A percentile compares a stretch with the other conserved stretches of the same genome.
phyloP scores from a whole-genome alignment of 2,113 vertebrate genomes.

The Microtus ochrogaster region DNA sequence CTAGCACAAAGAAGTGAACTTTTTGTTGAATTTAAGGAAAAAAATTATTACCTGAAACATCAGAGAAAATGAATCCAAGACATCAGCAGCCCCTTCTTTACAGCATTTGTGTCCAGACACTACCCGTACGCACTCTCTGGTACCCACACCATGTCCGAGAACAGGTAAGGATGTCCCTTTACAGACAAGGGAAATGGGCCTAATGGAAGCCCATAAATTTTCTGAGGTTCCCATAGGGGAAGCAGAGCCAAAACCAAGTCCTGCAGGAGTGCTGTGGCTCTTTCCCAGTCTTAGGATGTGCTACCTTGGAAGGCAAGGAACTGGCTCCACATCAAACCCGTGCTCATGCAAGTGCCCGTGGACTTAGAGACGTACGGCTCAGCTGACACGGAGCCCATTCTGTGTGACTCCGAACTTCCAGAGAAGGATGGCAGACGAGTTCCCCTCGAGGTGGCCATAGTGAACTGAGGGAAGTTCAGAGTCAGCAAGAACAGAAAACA shows the following conservation, averaged over 20 bases:
- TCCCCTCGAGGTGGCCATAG: neutral
- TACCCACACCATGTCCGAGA: neutral
- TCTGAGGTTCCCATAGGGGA: neutral
- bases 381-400: fast-evolving
- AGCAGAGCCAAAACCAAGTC: neutral
- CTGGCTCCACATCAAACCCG: neutral
- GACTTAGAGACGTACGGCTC: too few relatives aligned
- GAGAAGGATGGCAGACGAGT: neutral
- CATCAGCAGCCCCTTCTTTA: neutral
- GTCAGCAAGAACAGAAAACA: neutral
- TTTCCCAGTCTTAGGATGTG: neutral
- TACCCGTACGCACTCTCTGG: neutral
- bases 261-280: neutral
- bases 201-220: neutral
- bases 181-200: neutral
- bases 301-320: neutral
- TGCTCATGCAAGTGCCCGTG: too few relatives aligned
- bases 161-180: too few relatives aligned
- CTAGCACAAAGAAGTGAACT: neutral
- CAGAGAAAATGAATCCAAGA: neutral
- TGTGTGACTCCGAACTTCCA: neutral
- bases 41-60: neutral
- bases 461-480: neutral
- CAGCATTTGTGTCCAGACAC: too few relatives aligned
- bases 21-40: neutral